These are phyloP conservation scores for Onchidella celtica DNA, from an alignment of 2,888 invertebrate genomes.

Conservation along the genomic window DNA sequence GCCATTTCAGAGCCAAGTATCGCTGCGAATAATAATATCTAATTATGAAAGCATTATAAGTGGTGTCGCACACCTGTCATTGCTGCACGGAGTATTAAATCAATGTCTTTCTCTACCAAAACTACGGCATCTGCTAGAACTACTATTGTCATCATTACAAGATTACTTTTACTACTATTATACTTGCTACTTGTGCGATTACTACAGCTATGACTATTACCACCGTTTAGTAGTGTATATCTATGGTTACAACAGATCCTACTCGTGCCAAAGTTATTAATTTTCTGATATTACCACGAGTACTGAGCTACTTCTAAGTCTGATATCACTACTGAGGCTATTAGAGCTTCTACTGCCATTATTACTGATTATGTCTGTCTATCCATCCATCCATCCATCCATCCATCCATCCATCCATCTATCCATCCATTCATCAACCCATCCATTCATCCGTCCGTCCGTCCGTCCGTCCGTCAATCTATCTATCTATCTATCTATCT, in stretches of 20 bases:
- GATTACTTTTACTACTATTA: background rate
- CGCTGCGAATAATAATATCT: too few species aligned
- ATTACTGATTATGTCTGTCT: constrained; percentile 3
- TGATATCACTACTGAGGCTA: constrained; percentile 17
- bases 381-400: background rate
- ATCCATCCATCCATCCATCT: background rate
- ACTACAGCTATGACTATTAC: background rate
- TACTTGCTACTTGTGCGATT: background rate
- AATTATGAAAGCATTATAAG: too few species aligned
- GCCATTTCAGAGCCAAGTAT: too few species aligned
- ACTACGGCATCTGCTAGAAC: too few species aligned
- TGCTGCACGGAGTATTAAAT: too few species aligned
- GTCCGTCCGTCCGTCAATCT: background rate
- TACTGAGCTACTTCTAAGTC: constrained; percentile 10
- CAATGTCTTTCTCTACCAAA: too few species aligned
- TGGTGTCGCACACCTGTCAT: too few species aligned
- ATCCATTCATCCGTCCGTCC: background rate
- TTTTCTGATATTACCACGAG: background rate
- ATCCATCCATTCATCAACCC: background rate
- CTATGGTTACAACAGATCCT: background rate
- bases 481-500: background rate
- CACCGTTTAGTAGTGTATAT: background rate
- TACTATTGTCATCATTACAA: too few species aligned
- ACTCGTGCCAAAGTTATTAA: background rate
- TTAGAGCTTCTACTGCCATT: constrained; percentile 22